Base-by-base conservation (phyloP, 2,888 invertebrate species). In the Cheilosia soror region DNA sequence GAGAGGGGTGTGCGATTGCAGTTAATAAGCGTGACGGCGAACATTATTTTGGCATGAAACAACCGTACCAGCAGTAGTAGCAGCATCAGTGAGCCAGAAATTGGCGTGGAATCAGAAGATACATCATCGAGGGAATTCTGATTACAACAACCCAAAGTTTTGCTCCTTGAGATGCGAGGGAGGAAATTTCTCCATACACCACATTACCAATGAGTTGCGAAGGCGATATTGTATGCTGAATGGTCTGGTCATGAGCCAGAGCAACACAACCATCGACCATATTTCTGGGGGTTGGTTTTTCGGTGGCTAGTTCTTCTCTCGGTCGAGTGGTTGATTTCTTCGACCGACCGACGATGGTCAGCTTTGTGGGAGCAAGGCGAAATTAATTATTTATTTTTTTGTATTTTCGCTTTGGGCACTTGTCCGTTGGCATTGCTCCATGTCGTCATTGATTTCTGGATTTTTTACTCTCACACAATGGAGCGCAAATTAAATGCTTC, bases 301-400 rank as follows among this genome's bases (percentile, higher is more conserved):
- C 15, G 25, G 0, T 6, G 51, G 40, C 9, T 53, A 44, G 20
- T 51, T 68, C 55, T 9, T 31, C n/a, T 40, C n/a, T 42, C 13
- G 58, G 11, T 75, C 25, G 60, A 55, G 31, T 47, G 62, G 71
- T 53, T 31, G 51, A 51, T 42, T 53, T 53, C 44, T 55, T 15
- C 20, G 31, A n/a, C n/a, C n/a, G n/a, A n/a, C n/a, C 47, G 72
- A 69, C 68, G 53, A 51, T 40, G 83, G 79, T 51, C 60, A 65
- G 62, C 62, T 11, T 0, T 11, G 9, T 62, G 62, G 29, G 31
- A 71, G 42, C 63, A 58, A 42, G 31, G 31, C 51, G 75, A 80
- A 76, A 58, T 80, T 85, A 66, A 85, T 85, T 85, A 85, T 85
- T 80, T 76, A 72, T 84, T 20, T 71, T 75, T 44, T 20, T 51